A percentile compares a stretch with the other conserved stretches of the same genome.
These are phyloP conservation scores for Amiota minor DNA, from an alignment of 2,888 invertebrate genomes.

Conservation along the genomic window DNA sequence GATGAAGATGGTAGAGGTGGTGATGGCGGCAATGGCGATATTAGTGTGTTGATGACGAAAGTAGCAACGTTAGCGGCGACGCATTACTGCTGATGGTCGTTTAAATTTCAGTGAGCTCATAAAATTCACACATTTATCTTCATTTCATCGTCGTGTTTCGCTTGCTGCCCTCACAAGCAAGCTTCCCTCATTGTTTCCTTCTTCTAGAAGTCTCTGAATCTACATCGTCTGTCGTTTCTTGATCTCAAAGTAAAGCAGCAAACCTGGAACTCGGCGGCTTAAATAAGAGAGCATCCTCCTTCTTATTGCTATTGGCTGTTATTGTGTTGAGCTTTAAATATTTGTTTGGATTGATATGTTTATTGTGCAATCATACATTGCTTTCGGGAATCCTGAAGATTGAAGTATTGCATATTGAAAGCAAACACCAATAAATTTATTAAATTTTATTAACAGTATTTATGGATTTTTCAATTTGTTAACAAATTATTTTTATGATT, in stretches of 20 bases:
- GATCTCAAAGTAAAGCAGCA: background rate
- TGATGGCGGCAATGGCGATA: background rate
- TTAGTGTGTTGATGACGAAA: too few relatives aligned
- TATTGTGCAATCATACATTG: too few relatives aligned
- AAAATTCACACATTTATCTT: conserved; percentile 7
- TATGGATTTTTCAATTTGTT: conserved; percentile 4
- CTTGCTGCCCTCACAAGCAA: background rate
- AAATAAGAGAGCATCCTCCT: background rate
- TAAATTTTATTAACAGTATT: background rate
- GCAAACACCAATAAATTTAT: background rate
- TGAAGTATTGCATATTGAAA: too few relatives aligned
- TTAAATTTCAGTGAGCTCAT: conserved; percentile 7
- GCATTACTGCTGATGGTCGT: background rate
- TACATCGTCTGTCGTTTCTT: too few relatives aligned
- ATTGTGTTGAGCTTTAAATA: background rate
- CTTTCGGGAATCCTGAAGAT: too few relatives aligned
- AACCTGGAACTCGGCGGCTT: background rate
- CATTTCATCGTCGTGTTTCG: background rate
- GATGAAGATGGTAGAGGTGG: background rate
- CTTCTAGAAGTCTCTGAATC: background rate
- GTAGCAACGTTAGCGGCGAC: background rate
- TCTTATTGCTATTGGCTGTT: background rate
- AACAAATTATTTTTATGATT: background rate
- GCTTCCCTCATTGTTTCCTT: background rate
- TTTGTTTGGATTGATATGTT: background rate